These are phyloP conservation scores for Apodemia duryi DNA, from an alignment of 2,888 invertebrate species.

Conservation along the genomic window DNA sequence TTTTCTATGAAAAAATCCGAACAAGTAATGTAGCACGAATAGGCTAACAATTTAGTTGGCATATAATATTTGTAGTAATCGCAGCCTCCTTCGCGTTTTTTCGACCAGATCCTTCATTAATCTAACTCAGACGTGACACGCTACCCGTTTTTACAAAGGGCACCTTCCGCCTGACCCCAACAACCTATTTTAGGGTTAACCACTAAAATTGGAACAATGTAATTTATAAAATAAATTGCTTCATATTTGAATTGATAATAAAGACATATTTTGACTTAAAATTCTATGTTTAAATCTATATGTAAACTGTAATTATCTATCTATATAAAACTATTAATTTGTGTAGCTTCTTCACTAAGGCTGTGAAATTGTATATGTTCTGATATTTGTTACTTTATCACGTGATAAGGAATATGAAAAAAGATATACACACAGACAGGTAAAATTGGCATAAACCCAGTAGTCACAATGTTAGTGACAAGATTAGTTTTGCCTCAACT, in stretches of 20 bases:
- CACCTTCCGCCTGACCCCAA: constrained; percentile 16
- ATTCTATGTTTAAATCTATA: not conserved
- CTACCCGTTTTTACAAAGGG: constrained; percentile 21
- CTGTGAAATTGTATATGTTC: too few species aligned
- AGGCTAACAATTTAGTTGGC: constrained; percentile 15
- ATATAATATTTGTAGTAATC: constrained; percentile 21
- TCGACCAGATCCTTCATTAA: constrained; percentile 18
- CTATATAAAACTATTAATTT: too few species aligned
- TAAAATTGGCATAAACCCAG: too few species aligned
- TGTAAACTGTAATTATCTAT: not conserved
- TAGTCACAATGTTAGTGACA: too few species aligned
- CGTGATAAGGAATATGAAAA: too few species aligned
- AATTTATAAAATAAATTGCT: constrained; percentile 14
- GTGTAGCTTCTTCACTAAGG: too few species aligned
- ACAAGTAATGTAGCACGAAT: constrained; percentile 1
- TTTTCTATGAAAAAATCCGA: not conserved
- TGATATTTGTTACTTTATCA: too few species aligned
- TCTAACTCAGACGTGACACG: constrained; percentile 22
- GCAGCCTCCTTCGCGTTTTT: constrained; percentile 20
- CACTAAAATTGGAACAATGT: constrained; percentile 12
- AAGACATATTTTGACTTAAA: constrained; percentile 6
- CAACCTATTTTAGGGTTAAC: constrained; percentile 21
- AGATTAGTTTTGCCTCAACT: too few species aligned
- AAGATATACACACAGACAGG: too few species aligned
- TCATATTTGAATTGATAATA: constrained; percentile 9